A percentile compares a stretch with the other conserved stretches of the same genome.
phyloP scores from a whole-genome alignment of 1,140 invertebrate genomes.

The Pteromalus puparum region DNA sequence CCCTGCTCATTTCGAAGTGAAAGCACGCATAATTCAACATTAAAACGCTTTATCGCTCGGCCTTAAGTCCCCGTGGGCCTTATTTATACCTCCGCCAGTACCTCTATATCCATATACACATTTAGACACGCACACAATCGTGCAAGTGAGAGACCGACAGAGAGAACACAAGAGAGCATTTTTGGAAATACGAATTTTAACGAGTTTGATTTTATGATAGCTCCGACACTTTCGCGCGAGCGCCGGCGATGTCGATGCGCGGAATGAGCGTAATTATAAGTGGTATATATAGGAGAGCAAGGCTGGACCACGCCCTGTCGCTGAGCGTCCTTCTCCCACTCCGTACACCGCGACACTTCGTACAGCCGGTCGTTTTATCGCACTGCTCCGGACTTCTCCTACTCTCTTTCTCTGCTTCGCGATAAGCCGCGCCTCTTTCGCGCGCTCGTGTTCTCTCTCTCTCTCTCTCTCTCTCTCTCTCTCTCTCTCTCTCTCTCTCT shows the following conservation, averaged over 20 bases:
- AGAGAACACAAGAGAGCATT: neutral
- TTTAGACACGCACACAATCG: neutral
- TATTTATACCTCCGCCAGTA: conserved; percentile 10
- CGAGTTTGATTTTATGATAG: neutral
- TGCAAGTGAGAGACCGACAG: neutral
- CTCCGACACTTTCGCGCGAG: neutral
- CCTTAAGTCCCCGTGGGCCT: conserved; percentile 22
- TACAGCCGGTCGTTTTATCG: conserved; percentile 6
- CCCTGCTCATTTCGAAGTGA: conserved; percentile 38
- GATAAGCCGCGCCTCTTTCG: conserved; percentile 46
- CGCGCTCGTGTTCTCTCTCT: neutral
- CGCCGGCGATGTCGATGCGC: neutral
- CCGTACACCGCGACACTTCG: neutral
- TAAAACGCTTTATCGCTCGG: conserved; percentile 35
- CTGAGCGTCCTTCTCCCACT: conserved; percentile 27
- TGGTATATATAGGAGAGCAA: conserved; percentile 14
- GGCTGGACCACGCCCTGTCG: conserved; percentile 41
- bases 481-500: neutral
- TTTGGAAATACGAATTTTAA: neutral
- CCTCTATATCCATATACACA: neutral
- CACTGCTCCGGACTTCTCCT: conserved; percentile 22
- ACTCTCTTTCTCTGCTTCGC: conserved; percentile 35
- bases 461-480: neutral
- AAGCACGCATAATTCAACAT: conserved; percentile 41
- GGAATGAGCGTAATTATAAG: conserved; percentile 5